These are phyloP conservation scores for Elanus axillaris DNA, from an alignment of 2,113 vertebrate genomes.

Conservation along the genomic window DNA sequence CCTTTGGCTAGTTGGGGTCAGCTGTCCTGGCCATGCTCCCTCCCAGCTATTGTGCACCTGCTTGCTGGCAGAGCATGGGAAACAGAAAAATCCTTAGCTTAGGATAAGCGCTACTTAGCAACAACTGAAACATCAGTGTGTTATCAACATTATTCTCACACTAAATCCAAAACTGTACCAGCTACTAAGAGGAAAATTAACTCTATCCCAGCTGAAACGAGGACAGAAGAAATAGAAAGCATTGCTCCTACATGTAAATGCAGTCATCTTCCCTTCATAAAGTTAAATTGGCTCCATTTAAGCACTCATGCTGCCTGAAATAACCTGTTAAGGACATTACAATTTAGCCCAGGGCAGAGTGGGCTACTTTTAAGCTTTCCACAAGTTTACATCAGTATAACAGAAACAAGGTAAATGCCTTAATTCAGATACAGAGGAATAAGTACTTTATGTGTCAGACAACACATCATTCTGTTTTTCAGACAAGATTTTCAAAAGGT, in stretches of 20 bases:
- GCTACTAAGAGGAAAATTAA: no score
- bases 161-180: no score
- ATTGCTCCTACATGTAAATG: neutral
- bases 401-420: neutral
- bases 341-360: neutral
- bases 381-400: neutral
- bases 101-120: no score
- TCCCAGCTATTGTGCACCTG: no score
- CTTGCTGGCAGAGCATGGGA: no score
- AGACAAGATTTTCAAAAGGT: slow-evolving; percentile 4
- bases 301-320: neutral
- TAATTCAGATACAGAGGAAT: slow-evolving; percentile 10
- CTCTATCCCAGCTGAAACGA: no score
- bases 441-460: neutral
- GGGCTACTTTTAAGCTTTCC: neutral
- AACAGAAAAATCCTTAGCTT: no score
- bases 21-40: no score
- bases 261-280: neutral
- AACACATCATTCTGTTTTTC: neutral
- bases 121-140: no score
- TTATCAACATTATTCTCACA: no score
- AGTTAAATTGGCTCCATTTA: neutral
- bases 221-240: neutral
- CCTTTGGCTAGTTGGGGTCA: no score
- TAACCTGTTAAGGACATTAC: neutral